These are phyloP conservation scores for Trachemys scripta DNA, from an alignment of 2,113 vertebrate species.

Conservation along the genomic window DNA sequence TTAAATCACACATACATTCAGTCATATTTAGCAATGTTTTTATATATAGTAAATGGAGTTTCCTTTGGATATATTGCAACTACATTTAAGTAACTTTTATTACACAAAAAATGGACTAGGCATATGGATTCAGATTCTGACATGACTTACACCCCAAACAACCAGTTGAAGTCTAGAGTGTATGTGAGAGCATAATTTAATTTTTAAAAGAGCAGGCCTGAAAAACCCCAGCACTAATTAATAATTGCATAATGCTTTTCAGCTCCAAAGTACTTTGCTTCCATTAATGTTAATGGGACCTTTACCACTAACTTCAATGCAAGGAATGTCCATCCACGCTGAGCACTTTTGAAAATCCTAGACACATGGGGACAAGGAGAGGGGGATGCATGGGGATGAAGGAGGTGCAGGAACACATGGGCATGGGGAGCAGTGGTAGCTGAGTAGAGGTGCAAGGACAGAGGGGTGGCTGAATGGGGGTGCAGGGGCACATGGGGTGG, in stretches of 20 bases:
- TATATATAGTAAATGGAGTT: neutral
- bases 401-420: too few relatives aligned
- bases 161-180: neutral
- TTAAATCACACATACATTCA: neutral
- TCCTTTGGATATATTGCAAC: neutral
- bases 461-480: too few relatives aligned
- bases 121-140: neutral
- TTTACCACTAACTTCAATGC: neutral
- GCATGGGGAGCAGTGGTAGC: too few relatives aligned
- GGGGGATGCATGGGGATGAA: too few relatives aligned
- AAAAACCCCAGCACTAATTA: neutral
- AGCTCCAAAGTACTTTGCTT: fast-evolving
- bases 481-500: too few relatives aligned
- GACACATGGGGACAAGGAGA: neutral
- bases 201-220: neutral
- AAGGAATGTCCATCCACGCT: neutral
- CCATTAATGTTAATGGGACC: neutral
- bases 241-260: neutral
- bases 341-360: neutral
- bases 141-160: neutral
- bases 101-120: neutral
- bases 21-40: neutral
- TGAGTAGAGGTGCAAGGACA: too few relatives aligned
- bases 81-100: neutral
- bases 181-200: neutral